Conservation (phyloP, 2,797 vertebrate species). For the Hypotaenidia okinawae region DNA sequence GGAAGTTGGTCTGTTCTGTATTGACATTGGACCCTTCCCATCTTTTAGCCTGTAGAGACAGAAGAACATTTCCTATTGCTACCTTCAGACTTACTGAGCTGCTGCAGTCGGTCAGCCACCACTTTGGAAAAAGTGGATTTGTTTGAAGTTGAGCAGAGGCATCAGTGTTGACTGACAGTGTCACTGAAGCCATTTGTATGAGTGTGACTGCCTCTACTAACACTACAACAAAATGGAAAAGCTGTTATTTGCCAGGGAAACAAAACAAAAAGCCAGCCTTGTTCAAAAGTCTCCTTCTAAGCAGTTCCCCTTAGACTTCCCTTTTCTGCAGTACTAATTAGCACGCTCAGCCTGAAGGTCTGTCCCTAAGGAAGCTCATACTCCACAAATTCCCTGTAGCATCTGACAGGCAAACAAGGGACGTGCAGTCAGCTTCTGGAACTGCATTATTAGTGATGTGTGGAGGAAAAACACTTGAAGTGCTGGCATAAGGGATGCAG, state of each 20-base stretch:
- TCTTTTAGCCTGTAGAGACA: not conserved
- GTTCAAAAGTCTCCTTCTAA: conserved; percentile 27
- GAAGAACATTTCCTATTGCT: not conserved
- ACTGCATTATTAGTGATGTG: not conserved
- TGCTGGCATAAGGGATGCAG: not conserved
- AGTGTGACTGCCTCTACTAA: not conserved
- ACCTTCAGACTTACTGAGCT: not conserved
- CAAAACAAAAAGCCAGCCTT: not conserved
- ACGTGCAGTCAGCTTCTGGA: not conserved
- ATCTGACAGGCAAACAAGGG: conserved; percentile 19
- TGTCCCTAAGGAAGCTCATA: conserved; percentile 39
- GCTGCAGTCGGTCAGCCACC: not conserved
- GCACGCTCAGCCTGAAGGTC: not conserved
- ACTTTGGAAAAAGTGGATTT: not conserved
- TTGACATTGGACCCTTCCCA: not conserved
- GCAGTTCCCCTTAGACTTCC: conserved; percentile 3
- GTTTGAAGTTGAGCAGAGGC: not conserved
- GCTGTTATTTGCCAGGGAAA: not conserved
- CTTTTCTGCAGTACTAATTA: conserved; percentile 38
- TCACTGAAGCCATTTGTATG: not conserved
- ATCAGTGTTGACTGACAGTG: not conserved
- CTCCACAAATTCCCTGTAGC: not conserved
- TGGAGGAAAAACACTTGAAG: not conserved
- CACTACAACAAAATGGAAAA: not conserved
- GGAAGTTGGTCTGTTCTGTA: not conserved